Evolutionary conservation across 1,140 invertebrate species (phyloP), one percentile per base, ranked within the genome.

Genomic region (Gonatopus flavifemur): DNA sequence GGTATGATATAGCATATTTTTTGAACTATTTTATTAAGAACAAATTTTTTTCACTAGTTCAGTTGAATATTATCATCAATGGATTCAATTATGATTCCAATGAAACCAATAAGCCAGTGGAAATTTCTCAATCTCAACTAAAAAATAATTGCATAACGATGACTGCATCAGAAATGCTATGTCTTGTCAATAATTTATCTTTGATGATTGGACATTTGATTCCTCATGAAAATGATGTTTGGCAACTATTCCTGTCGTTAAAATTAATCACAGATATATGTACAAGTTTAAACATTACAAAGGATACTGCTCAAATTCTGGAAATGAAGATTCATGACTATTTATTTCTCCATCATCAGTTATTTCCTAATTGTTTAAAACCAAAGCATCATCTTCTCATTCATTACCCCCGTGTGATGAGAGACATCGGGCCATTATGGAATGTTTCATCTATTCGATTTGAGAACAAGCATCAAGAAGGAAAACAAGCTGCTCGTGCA

Each of bases 131-230:
- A 8, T 19, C 37, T 9, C 47, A 52, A 45, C n/a, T 64, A 15
- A 56, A 42, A 51, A 62, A 54, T 24, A 42, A 41, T 35, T 43
- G 25, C 6, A 45, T 66, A 25, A 47, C 54, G 12, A 42, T 56
- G 22, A 54, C 58, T 28, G 41, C 61, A 9, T 30, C 62, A 13
- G 59, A 68, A 59, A 65, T 66, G 52, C 32, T 55, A n/a, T 45
- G 36, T 32, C 55, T 69, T 16, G 43, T 63, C n/a, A 51, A 32
- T 20, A 32, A 67, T 55, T 61, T 69, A 10, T 28, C 44, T 31
- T 48, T 67, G 19, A 49, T 63, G 12, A 52, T 69, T 30, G 62
- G 49, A 22, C 35, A 68, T 47, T 42, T 55, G 15, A 35, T 66
- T 25, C 46, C 43, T 13, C 46, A 36, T 30, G 22, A 44, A 24